A percentile compares a stretch with the other conserved stretches of the same genome.
Evolutionary conservation across 64 coral and sea anemone species (phyloP).

Genomic region (Platygyra sinensis): DNA sequence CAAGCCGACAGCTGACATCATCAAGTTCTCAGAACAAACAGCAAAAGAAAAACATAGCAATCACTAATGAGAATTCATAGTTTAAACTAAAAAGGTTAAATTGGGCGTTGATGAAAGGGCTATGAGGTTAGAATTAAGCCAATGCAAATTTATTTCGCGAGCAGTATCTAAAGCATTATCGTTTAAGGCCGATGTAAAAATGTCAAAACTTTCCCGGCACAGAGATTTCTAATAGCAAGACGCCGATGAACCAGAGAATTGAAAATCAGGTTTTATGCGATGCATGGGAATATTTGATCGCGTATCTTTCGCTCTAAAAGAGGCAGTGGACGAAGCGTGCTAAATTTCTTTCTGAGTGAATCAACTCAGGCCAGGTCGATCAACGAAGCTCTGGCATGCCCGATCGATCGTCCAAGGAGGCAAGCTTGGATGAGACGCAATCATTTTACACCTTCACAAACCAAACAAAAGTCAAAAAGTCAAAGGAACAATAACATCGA

Average conservation of each 20-base stretch:
- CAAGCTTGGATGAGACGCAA: not conserved
- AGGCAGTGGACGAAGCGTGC: not conserved
- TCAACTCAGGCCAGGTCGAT: not conserved
- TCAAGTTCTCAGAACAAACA: not conserved
- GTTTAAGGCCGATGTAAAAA: not conserved
- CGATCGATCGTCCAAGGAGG: not conserved
- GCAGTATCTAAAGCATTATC: not conserved
- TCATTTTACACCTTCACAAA: constrained; percentile 23
- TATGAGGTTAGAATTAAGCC: not conserved
- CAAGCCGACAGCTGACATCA: not conserved
- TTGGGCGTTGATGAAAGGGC: not conserved
- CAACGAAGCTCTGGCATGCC: not conserved
- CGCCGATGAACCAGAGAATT: not conserved
- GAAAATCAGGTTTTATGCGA: not conserved
- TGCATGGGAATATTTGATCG: not conserved
- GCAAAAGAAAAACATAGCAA: not conserved
- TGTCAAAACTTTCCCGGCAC: not conserved
- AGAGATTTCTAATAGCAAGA: not conserved
- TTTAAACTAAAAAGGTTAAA: not conserved
- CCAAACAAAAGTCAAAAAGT: constrained; percentile 52
- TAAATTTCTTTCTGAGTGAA: not conserved
- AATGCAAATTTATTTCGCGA: not conserved
- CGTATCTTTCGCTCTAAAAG: not conserved
- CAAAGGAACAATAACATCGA: constrained; percentile 17
- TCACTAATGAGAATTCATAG: not conserved